Evolutionary conservation across 2,888 invertebrate genomes (phyloP).

Genomic region (Zygaena filipendulae): DNA sequence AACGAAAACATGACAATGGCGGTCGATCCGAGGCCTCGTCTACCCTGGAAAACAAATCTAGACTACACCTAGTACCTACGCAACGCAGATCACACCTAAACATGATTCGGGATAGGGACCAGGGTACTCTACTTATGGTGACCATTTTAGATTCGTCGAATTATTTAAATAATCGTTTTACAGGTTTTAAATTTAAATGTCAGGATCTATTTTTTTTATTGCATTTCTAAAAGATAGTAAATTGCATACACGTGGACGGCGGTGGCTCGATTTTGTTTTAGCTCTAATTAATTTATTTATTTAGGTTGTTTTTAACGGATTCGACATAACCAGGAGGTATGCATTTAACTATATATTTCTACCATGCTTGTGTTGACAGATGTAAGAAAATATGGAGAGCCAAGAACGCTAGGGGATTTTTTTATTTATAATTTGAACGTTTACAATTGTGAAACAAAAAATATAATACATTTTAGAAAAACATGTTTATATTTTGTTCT

Average conservation of each 20-base stretch:
- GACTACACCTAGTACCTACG: conserved; percentile 51
- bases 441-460: conserved; percentile 46
- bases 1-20: conserved; percentile 27
- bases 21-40: conserved; percentile 40
- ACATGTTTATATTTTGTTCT: too few relatives aligned
- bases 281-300: conserved; percentile 10
- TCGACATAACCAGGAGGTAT: neutral
- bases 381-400: too few relatives aligned
- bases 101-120: conserved; percentile 30
- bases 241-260: conserved; percentile 44
- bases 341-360: neutral
- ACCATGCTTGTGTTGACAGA: too few relatives aligned
- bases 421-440: neutral
- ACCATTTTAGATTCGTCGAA: too few relatives aligned
- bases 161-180: too few relatives aligned
- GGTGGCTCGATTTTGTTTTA: conserved; percentile 40
- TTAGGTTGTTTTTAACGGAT: neutral
- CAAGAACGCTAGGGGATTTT: too few relatives aligned
- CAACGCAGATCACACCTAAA: conserved; percentile 33
- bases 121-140: conserved; percentile 28
- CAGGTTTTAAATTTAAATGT: too few relatives aligned
- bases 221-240: too few relatives aligned
- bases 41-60: conserved; percentile 41
- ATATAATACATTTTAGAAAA: conserved; percentile 21
- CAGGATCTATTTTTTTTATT: too few relatives aligned